Evolutionary conservation across 1,140 invertebrate genomes (phyloP), one percentile per base, ranked within the genome.

Genomic region (Agraylea sexmaculata): DNA sequence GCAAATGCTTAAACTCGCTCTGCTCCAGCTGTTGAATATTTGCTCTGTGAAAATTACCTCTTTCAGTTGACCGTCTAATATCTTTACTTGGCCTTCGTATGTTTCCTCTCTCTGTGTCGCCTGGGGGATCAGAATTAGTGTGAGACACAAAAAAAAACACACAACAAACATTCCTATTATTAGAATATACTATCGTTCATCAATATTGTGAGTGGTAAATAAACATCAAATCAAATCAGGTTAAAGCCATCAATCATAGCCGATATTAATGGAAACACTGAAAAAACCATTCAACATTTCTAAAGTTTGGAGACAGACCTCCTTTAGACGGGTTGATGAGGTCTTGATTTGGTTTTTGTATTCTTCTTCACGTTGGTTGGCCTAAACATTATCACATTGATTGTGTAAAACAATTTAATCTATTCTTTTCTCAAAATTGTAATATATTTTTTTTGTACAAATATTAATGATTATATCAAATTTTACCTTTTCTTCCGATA

Each of bases 331-430:
- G 66, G 88, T 87, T 61, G 89, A 95, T 66, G 98, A 78, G 66
- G 90, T 93, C 80, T 97, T 95, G 78, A 99, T 99, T 76, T 97
- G 93, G 70, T 95, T 90, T 78, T 99, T 97, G 80, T 97, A 99
- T 67, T 95, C 92, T 76, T 99, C 95, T 74, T 99, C 95, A 66
- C 95, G 87, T 80, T 98, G 94, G 74, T 94, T 95, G 72, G 93
- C 90, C 93, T 96, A 78, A 56, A 10, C 18, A 40, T 40, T 32
- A 15, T 17, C 22, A 4, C 29, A 36, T 30, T 40, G 27, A 25
- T 38, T 33, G 31, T 33, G 30, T 29, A 25, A 33, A 37, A 15
- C 15, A 11, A 20, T 13, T 33, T n/a, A 21, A 20, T 20, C 10
- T 8, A 16, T 33, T 28, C 20, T 41, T 22, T 33, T 33, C 33